Percentiles rank a stretch among this genome's conserved stretches.
These are phyloP conservation scores for Philhelius pedissequus DNA, from an alignment of 2,888 invertebrate species.

Conservation along the genomic window DNA sequence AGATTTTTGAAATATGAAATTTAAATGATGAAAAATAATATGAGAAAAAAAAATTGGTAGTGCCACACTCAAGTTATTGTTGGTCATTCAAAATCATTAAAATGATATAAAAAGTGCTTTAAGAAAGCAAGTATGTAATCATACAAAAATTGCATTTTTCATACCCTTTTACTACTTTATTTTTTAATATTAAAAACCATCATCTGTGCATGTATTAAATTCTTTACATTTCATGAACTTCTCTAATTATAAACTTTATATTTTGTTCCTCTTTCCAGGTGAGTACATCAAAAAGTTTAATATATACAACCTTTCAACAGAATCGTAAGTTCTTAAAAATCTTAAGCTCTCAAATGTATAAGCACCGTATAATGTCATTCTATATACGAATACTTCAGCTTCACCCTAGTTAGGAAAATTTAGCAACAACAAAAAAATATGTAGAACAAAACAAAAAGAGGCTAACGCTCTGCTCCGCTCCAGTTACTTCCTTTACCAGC, in stretches of 20 bases:
- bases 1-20: too few relatives aligned
- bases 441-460: neutral
- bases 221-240: neutral
- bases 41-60: too few relatives aligned
- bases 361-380: neutral
- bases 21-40: too few relatives aligned
- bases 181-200: too few relatives aligned
- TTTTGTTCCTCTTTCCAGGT: conserved; percentile 29
- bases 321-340: conserved; percentile 19
- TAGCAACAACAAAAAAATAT: too few relatives aligned
- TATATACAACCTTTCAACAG: neutral
- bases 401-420: neutral
- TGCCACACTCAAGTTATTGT: too few relatives aligned
- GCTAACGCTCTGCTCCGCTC: neutral
- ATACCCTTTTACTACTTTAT: too few relatives aligned
- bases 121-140: too few relatives aligned
- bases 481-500: neutral
- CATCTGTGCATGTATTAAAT: too few relatives aligned
- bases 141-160: too few relatives aligned
- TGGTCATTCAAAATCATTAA: too few relatives aligned
- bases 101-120: too few relatives aligned
- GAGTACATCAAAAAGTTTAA: conserved; percentile 24
- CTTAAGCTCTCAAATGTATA: neutral
- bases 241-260: neutral
- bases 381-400: neutral